A percentile compares a stretch with the other conserved stretches of the same genome.
These are phyloP conservation scores for Anarsia innoxiella DNA, from an alignment of 2,888 invertebrate species.

Conservation along the genomic window DNA sequence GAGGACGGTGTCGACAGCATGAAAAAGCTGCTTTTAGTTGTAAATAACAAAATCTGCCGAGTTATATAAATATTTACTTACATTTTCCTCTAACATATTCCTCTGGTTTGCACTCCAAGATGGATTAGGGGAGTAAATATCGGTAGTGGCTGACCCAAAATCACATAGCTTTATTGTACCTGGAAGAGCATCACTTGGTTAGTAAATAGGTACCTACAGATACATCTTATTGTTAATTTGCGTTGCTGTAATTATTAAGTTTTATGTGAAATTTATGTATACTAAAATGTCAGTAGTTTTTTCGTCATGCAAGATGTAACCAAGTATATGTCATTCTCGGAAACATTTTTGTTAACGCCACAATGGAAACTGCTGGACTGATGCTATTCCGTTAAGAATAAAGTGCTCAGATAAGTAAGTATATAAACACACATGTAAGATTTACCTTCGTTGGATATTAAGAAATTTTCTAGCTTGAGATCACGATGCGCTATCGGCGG, in stretches of 20 bases:
- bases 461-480: constrained; percentile 96
- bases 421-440: no score
- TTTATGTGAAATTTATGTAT: no score
- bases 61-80: constrained; percentile 47
- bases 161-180: constrained; percentile 93
- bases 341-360: no score
- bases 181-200: no score
- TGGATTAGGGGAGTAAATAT: constrained; percentile 86
- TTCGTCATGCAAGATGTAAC: no score
- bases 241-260: no score
- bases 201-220: not conserved
- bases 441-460: constrained; percentile 86
- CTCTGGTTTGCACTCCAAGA: constrained; percentile 95
- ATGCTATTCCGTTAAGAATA: no score
- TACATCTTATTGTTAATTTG: not conserved
- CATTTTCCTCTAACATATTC: constrained; percentile 94
- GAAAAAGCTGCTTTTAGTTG: not conserved
- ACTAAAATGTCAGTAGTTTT: no score
- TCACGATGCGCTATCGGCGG: constrained; percentile 97
- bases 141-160: constrained; percentile 95
- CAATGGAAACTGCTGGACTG: no score
- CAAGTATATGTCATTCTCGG: no score
- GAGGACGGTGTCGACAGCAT: no score
- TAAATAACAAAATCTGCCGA: not conserved
- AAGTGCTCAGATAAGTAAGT: no score